Evolutionary conservation across 2,888 invertebrate genomes (phyloP).

Genomic region (Halictus quadricinctus): DNA sequence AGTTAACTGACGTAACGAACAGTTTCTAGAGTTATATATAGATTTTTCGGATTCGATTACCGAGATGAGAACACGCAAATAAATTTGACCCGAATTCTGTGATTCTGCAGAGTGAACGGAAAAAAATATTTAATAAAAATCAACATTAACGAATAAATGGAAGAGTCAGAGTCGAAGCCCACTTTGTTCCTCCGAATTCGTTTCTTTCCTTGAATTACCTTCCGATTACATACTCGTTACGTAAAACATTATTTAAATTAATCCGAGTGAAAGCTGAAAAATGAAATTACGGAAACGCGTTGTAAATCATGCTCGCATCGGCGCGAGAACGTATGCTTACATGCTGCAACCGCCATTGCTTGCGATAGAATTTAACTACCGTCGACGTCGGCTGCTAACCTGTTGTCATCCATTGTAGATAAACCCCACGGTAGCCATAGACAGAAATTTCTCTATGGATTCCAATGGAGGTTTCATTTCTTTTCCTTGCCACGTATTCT

Average conservation of each 20-base stretch:
- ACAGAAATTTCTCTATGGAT: conserved; percentile 36
- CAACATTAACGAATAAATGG: background rate
- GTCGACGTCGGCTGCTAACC: conserved; percentile 48
- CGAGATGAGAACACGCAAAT: background rate
- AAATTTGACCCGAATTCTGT: conserved; percentile 21
- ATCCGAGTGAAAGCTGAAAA: background rate
- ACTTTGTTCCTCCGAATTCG: background rate
- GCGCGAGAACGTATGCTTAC: conserved; percentile 18
- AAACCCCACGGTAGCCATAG: conserved; percentile 25
- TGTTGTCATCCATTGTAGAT: conserved; percentile 59
- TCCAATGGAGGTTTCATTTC: conserved; percentile 13
- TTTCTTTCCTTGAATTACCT: background rate
- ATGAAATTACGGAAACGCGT: conserved; percentile 7
- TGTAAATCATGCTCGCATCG: conserved; percentile 3
- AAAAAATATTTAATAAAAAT: background rate
- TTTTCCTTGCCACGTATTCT: conserved; percentile 22
- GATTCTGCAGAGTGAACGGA: background rate
- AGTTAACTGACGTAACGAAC: background rate
- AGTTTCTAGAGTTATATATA: conserved; percentile 22
- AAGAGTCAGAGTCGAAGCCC: background rate
- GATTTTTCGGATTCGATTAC: conserved; percentile 16
- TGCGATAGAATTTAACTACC: conserved; percentile 44
- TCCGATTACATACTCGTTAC: background rate
- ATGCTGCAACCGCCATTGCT: conserved; percentile 47
- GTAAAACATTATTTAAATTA: background rate